These are phyloP conservation scores for Doryteuthis pealeii DNA, from an alignment of 1,140 invertebrate genomes.

Conservation along the genomic window DNA sequence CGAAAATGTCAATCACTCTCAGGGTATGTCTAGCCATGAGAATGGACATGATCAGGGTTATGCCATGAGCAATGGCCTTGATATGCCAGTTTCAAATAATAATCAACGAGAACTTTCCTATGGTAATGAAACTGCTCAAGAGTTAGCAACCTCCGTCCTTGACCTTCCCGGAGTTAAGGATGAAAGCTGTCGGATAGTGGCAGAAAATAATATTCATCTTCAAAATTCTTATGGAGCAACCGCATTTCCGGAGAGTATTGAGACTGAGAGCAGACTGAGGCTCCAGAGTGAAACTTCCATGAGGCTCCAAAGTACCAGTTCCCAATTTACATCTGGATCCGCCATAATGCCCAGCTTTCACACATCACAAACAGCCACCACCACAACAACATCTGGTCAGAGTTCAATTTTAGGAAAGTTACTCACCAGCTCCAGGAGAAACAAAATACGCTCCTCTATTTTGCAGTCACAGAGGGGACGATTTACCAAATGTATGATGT, in stretches of 20 bases:
- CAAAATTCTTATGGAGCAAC: slow-evolving; percentile 8
- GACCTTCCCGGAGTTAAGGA: not conserved
- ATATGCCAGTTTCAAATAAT: not conserved
- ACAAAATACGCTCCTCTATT: slow-evolving; percentile 2
- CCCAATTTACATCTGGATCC: slow-evolving; percentile 1
- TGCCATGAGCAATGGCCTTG: slow-evolving; percentile 1
- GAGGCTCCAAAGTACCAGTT: not conserved
- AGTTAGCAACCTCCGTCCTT: not conserved
- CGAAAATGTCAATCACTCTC: not conserved
- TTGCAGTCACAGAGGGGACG: slow-evolving; percentile 1
- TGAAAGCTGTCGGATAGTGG: slow-evolving; percentile 3
- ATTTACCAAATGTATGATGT: slow-evolving; percentile 7
- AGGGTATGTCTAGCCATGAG: not conserved
- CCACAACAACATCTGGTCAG: not conserved
- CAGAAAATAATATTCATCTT: not conserved
- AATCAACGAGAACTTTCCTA: slow-evolving; percentile 9
- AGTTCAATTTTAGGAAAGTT: slow-evolving; percentile 14
- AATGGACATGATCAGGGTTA: not conserved
- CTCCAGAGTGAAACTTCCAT: slow-evolving; percentile 5
- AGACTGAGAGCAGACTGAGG: not conserved
- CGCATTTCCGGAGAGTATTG: not conserved
- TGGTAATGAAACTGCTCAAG: slow-evolving; percentile 9
- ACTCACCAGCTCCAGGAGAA: not conserved
- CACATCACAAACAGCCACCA: not conserved
- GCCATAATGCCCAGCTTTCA: slow-evolving; percentile 1